A percentile compares a stretch with the other conserved stretches of the same genome.
phyloP scores from a whole-genome alignment of 1,140 invertebrate genomes.

The Dufourea novaeangliae region DNA sequence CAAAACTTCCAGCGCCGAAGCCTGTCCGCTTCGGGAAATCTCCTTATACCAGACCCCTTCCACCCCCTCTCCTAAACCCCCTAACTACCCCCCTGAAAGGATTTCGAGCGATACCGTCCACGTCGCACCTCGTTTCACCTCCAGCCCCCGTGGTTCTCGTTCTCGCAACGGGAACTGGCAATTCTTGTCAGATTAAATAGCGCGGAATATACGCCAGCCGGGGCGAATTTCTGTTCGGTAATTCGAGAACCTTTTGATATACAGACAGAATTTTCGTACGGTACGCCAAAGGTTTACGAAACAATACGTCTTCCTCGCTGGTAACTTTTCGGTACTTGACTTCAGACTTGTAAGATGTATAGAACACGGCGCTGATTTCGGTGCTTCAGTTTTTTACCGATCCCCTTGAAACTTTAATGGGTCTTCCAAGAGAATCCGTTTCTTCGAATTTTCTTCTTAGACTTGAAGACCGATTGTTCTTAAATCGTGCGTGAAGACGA shows the following conservation, averaged over 20 bases:
- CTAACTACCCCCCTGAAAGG: neutral
- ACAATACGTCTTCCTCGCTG: no score
- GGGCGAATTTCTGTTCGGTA: neutral
- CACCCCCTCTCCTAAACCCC: neutral
- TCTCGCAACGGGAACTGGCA: slow-evolving; percentile 4
- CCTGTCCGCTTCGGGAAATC: no score
- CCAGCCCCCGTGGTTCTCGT: neutral
- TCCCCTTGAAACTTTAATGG: no score
- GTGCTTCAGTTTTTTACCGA: no score
- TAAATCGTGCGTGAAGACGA: no score
- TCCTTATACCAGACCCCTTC: slow-evolving; percentile 45
- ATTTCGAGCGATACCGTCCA: slow-evolving; percentile 44
- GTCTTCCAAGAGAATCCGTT: no score
- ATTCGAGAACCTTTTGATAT: neutral
- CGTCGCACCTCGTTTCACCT: slow-evolving; percentile 22
- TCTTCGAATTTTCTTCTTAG: no score
- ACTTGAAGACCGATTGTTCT: no score
- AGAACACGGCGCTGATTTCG: no score
- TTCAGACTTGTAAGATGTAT: no score
- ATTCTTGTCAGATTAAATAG: slow-evolving; percentile 35
- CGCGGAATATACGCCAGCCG: neutral
- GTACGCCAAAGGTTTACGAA: no score
- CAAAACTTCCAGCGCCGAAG: slow-evolving; percentile 61
- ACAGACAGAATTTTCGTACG: neutral
- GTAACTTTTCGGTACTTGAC: no score